Base-by-base conservation (phyloP, 2,113 vertebrate species). In the Myodes glareolus region DNA sequence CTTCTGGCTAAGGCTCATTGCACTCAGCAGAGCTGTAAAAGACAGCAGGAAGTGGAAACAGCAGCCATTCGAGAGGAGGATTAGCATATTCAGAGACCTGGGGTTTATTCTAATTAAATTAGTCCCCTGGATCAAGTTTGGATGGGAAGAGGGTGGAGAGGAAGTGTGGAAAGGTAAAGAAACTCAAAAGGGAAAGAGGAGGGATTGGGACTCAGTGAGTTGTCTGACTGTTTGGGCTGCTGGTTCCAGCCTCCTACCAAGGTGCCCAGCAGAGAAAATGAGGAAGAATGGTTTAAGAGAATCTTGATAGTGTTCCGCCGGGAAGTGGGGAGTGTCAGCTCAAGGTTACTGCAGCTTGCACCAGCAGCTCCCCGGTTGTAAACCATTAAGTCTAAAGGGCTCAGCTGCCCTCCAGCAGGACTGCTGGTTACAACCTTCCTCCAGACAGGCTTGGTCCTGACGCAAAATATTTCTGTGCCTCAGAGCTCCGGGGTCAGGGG, bases 51-150 rank as follows among this genome's bases (percentile, higher is more conserved):
- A 86, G 7, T 75, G 65, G 70, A 90, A 92, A 92, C 42, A 45
- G 8, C 73, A 89, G 75, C 88, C 81, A 89, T 70, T 70, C 31
- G 52, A 72, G 23, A 77, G 76, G 1, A 27, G 17, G 50, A 88
- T 88, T 78, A 77, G 67, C 50, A 25, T 50, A 72, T 78, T 75
- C 84, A 50, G 89, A 96, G 93, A 89, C 86, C 65, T 91, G 47
- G 5, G 36, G 45, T 95, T 96, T 95, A 65, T 91, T 90, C 94
- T 67, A 90, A 94, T 96, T 92, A 95, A 88, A 92, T 94, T 42
- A 97, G 91, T 45, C 67, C 91, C 75, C 68, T 52, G 27, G 75
- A 90, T 88, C 61, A n/a, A 93, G n/a, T 68, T 67, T 1, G 52
- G 65, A 47, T 52, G 70, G 76, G 84, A 90, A 82, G 31, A 23